Percentiles rank a stretch among this genome's conserved stretches.
phyloP scores from a whole-genome alignment of 2,113 vertebrate genomes.

The Octodon degus region DNA sequence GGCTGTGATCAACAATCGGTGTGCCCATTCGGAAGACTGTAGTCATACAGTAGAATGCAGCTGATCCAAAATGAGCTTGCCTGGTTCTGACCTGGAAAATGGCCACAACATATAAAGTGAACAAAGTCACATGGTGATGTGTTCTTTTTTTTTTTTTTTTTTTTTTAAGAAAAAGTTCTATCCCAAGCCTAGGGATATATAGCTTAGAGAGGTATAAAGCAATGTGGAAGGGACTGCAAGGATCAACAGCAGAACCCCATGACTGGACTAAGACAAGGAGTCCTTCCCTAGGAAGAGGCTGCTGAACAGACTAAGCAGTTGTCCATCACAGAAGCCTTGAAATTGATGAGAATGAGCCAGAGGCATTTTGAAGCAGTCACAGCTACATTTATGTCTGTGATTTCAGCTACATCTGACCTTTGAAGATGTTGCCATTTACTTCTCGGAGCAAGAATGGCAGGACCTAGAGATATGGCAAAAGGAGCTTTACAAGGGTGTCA shows the following conservation, averaged over 20 bases:
- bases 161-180: background rate
- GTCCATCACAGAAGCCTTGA: background rate
- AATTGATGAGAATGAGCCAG: background rate
- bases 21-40: background rate
- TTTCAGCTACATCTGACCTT: constrained; percentile 75
- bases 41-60: background rate
- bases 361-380: background rate
- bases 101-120: background rate
- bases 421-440: constrained; percentile 78
- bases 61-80: background rate
- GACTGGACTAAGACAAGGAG: background rate
- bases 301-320: background rate
- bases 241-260: background rate
- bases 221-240: accelerated
- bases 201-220: background rate
- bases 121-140: background rate
- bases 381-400: background rate
- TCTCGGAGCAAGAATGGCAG: constrained; percentile 77
- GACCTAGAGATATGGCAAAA: constrained; percentile 71
- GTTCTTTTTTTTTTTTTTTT: background rate
- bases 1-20: background rate
- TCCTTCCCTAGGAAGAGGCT: background rate
- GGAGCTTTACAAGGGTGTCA: constrained; percentile 74
- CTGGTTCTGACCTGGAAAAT: background rate
- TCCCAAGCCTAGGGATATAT: background rate